Conservation (phyloP, 2,113 vertebrate species). For the Acanthisitta chloris region DNA sequence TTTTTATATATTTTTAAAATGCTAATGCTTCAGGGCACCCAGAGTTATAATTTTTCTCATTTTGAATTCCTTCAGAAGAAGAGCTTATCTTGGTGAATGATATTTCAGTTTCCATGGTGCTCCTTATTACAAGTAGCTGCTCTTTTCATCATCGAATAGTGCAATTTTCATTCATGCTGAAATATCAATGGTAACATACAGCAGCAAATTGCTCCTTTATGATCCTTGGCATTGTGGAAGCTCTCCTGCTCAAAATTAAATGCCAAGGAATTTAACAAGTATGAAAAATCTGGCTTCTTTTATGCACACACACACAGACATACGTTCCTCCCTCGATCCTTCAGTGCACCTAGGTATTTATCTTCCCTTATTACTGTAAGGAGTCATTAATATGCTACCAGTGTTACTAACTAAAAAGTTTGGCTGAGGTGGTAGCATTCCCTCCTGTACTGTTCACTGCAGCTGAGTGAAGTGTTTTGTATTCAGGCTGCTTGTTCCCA, state of each 20-base stretch:
- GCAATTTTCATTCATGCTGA: slow-evolving; percentile 51
- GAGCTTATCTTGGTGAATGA: slow-evolving; percentile 11
- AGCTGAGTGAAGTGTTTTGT: not conserved
- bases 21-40: not conserved
- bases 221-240: slow-evolving; percentile 46
- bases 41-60: not conserved
- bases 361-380: not conserved
- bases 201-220: slow-evolving; percentile 62
- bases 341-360: not conserved
- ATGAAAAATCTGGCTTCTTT: slow-evolving; percentile 1
- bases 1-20: slow-evolving; percentile 30
- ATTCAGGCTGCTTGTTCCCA: not conserved
- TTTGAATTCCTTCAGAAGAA: slow-evolving; percentile 19
- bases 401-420: not conserved
- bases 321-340: not conserved
- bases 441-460: not conserved
- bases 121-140: slow-evolving; percentile 29
- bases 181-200: slow-evolving; percentile 55
- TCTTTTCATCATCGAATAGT: slow-evolving; percentile 29
- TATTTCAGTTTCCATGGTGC: slow-evolving; percentile 62
- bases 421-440: not conserved
- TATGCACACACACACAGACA: not conserved
- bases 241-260: slow-evolving; percentile 43
- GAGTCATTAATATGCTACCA: not conserved
- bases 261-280: slow-evolving; percentile 41